These are phyloP conservation scores for Pyrochroa serraticornis DNA, from an alignment of 2,888 invertebrate genomes.

Conservation along the genomic window DNA sequence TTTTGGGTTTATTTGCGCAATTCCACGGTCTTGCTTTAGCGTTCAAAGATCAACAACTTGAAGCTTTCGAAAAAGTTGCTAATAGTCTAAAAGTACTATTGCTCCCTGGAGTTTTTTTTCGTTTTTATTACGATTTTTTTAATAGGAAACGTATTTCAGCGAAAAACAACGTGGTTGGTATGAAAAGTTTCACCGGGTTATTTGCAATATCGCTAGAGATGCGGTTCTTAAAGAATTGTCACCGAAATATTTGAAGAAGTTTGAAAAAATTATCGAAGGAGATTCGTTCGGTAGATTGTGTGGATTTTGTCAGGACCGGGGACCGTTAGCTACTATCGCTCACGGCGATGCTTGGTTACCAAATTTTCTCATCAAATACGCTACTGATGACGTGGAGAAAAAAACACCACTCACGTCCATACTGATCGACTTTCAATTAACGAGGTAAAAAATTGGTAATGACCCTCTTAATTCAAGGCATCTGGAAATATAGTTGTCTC, in stretches of 20 bases:
- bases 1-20: conserved; percentile 55
- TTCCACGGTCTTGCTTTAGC: conserved; percentile 60
- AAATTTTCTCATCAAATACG: conserved; percentile 69
- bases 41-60: conserved; percentile 54
- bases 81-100: conserved; percentile 27
- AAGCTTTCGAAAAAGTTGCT: conserved; percentile 45
- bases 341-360: conserved; percentile 80
- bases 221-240: conserved; percentile 66
- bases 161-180: conserved; percentile 66
- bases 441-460: conserved; percentile 58
- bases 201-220: conserved; percentile 65
- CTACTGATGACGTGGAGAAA: conserved; percentile 31
- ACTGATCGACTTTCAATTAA: conserved; percentile 74
- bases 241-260: conserved; percentile 33
- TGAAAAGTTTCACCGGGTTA: conserved; percentile 58
- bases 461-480: too few species aligned
- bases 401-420: conserved; percentile 58
- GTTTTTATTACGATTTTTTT: conserved; percentile 2
- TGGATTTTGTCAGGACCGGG: conserved; percentile 22
- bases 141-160: conserved; percentile 65
- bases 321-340: conserved; percentile 59
- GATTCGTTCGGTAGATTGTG: conserved; percentile 37
- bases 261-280: conserved; percentile 33
- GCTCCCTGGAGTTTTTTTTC: not conserved
- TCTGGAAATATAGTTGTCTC: too few species aligned